Conservation (phyloP, 2,797 vertebrate genomes). For the Neostethus bicornis region DNA sequence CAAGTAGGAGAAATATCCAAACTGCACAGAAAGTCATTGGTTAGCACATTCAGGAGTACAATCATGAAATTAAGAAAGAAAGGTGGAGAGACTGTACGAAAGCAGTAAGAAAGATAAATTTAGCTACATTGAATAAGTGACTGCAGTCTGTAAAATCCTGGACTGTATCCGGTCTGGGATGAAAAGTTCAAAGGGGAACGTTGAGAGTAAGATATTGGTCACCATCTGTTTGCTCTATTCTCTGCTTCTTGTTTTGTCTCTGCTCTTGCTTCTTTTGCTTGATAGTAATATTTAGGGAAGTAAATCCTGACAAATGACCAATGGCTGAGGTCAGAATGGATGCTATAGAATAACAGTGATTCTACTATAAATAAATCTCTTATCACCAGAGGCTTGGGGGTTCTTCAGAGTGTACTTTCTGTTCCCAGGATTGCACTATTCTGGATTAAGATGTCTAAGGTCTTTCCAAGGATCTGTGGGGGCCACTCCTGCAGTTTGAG, state of each 20-base stretch:
- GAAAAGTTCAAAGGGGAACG: slow-evolving; percentile 26
- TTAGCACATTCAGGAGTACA: slow-evolving; percentile 12
- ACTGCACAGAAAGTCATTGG: slow-evolving; percentile 68
- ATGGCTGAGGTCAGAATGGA: no score
- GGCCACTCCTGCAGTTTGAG: no score
- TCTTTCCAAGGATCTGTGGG: no score
- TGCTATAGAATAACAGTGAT: no score
- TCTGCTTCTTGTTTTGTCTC: neutral
- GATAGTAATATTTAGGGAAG: no score
- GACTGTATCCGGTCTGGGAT: slow-evolving; percentile 28
- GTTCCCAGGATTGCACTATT: no score
- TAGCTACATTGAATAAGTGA: slow-evolving; percentile 13
- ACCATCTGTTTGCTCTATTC: slow-evolving; percentile 43
- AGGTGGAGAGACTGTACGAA: slow-evolving; percentile 5
- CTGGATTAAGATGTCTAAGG: no score
- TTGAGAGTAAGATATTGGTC: slow-evolving; percentile 20
- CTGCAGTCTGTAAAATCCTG: slow-evolving; percentile 20
- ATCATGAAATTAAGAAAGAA: slow-evolving; percentile 24
- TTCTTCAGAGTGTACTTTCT: no score
- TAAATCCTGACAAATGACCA: no score
- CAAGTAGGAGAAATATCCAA: slow-evolving; percentile 82
- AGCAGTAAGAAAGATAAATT: slow-evolving; percentile 51
- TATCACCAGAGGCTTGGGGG: no score
- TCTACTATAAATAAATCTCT: no score
- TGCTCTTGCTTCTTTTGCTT: neutral